Conservation (phyloP, 2,888 invertebrate genomes). For the Chelonus formosanus region DNA sequence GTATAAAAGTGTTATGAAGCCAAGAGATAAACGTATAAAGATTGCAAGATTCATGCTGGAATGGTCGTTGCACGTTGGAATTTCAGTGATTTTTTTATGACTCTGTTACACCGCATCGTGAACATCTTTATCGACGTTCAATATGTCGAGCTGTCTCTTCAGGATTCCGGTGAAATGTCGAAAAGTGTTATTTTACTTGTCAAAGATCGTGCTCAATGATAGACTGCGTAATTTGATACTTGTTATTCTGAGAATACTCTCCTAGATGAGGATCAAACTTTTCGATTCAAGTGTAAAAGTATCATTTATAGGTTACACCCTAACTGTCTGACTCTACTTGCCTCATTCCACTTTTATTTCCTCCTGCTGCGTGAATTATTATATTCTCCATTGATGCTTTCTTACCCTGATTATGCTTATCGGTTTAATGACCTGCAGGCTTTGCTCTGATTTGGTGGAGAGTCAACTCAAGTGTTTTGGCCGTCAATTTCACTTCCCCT, state of each 20-base stretch:
- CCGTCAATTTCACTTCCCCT: neutral
- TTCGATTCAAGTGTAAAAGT: slow-evolving; percentile 24
- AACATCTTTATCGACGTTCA: slow-evolving; percentile 26
- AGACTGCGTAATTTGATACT: slow-evolving; percentile 11
- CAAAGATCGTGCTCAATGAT: slow-evolving; percentile 8
- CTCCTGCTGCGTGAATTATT: slow-evolving; percentile 33
- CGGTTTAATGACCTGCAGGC: slow-evolving; percentile 2
- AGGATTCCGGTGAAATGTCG: slow-evolving; percentile 1
- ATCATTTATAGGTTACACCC: slow-evolving; percentile 43
- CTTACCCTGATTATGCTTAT: slow-evolving; percentile 24
- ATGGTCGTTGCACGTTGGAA: neutral
- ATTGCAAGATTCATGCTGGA: too few species aligned
- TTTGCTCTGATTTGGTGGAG: neutral
- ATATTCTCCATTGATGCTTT: neutral
- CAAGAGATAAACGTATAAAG: too few species aligned
- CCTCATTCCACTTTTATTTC: slow-evolving; percentile 40
- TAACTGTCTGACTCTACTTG: slow-evolving; percentile 38
- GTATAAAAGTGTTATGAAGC: too few species aligned
- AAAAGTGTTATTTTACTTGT: slow-evolving; percentile 16
- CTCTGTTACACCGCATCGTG: slow-evolving; percentile 2
- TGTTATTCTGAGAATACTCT: neutral
- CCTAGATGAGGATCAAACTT: neutral
- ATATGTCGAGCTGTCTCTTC: slow-evolving; percentile 25
- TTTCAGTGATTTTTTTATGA: slow-evolving; percentile 14
- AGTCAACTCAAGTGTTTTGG: slow-evolving; percentile 2